These are phyloP conservation scores for Tenualosa thibaudeaui DNA, from an alignment of 2,797 vertebrate species.

Conservation along the genomic window DNA sequence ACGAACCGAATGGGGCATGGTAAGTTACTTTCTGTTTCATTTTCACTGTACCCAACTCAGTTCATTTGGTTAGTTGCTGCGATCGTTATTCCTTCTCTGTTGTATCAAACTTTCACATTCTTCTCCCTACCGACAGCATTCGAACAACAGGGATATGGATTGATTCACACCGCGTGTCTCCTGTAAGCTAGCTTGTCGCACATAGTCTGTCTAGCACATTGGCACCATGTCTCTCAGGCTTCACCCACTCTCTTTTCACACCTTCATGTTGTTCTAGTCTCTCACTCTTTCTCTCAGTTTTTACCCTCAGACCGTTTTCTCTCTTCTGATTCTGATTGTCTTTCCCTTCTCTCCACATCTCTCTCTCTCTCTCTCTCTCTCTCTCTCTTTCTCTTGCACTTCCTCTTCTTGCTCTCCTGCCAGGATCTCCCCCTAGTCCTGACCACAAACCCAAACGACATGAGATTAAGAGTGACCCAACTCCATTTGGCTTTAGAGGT, in stretches of 20 bases:
- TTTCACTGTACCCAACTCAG: too few species aligned
- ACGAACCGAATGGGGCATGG: too few species aligned
- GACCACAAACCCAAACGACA: conserved; percentile 96
- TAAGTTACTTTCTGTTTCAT: too few species aligned
- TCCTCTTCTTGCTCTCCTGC: conserved; percentile 49
- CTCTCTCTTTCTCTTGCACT: background rate
- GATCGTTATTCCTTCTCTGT: too few species aligned
- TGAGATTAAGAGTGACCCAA: conserved; percentile 94
- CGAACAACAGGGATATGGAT: too few species aligned
- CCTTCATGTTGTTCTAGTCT: conserved; percentile 16
- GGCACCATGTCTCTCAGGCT: background rate
- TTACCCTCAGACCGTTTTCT: conserved; percentile 1
- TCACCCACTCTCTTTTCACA: background rate
- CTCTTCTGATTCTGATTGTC: background rate
- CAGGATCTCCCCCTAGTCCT: conserved; percentile 90
- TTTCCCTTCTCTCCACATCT: conserved; percentile 15
- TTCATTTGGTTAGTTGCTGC: too few species aligned
- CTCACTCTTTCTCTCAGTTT: background rate
- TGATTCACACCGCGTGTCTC: too few species aligned
- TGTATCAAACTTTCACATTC: too few species aligned
- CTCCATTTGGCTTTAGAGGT: conserved; percentile 97
- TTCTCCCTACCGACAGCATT: too few species aligned
- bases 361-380: conserved; percentile 13
- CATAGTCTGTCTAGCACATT: background rate
- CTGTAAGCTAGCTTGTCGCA: background rate